Evolutionary conservation across 2,113 vertebrate genomes (phyloP), one percentile per base, ranked within the genome.

Genomic region (Caranx melampygus): DNA sequence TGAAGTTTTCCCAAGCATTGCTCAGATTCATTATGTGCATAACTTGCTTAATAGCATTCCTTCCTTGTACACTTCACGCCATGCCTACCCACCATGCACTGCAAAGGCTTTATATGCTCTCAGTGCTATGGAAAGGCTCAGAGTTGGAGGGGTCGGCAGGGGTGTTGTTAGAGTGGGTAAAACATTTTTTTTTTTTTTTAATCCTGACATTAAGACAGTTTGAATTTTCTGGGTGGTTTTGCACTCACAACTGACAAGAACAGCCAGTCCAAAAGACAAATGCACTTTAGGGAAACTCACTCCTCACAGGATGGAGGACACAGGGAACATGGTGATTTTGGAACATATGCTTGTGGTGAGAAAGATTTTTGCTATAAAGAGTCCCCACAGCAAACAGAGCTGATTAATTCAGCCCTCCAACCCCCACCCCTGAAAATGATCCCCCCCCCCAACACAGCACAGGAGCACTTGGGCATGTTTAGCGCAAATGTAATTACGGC

Each of bases 401-500:
- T 96, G 95, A 97, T 97, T 96, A 96, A 97, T 97, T 96, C 94
- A 86, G 90, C 75, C 81, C 81, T 82, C 88, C 80, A 85, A 77
- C 89, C 87, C 91, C 88, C 89, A 78, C 67, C 85, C 72, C 91
- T 92, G 94, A 95, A 95, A 95, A 95, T 95, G 91, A 95, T 94
- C 94, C 94, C 91, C 94, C 95, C 95, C 91, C 93, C 94, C 91
- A 26, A 26, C 92, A 75, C 77, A 96, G 96, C 94, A 95, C 95
- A 95, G 94, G 96, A 96, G 95, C 92, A 96, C 95, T 96, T 95
- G 93, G 95, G 94, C 95, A 96, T 96, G 96, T 97, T 97, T 96
- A 96, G 94, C 90, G 92, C 94, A 97, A 97, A 96, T 96, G 96
- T 97, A 96, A 97, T 97, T 97, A 97, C 94, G 95, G 94, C 95